Base-by-base conservation (phyloP, 2,888 invertebrate genomes). In the Drosophila monieri region DNA sequence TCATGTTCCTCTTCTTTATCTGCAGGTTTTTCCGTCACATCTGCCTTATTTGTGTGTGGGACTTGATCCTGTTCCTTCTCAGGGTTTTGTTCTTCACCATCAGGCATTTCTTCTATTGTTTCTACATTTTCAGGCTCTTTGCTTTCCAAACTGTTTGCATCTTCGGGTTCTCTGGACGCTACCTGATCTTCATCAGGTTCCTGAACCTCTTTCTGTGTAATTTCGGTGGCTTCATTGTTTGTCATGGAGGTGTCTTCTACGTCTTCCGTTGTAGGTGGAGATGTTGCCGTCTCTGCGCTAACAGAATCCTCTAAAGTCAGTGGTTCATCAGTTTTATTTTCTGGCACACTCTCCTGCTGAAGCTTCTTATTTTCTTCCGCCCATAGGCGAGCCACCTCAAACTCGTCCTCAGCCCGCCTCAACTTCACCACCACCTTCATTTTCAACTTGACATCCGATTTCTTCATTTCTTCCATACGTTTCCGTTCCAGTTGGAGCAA, bases 371-470 rank as follows among this genome's bases (percentile, higher is more conserved):
- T 9, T 2, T 61, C 23, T 12, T 87, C 78, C 8, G 87, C 32
- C 80, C 90, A 84, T 27, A 77, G 71, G 3, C 88, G 90, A 0
- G 89, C 90, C 43, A 80, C 80, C 6, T 89, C 85, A 53, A 74
- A 89, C 10, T 88, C 85, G 0, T 87, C 85, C 43, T 91, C 91
- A 0, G 89, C 89, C 8, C 88, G 88, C 23, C 76, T 76, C 23
- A 91, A 58, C 9, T 80, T 77, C 9, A 91, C 80, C 15, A 72
- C 46, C 39, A 89, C 86, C 57, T 88, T 83, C 83, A 85, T 90
- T 66, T 91, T 91, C 3, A 91, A 67, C 54, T 91, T 91, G 14
- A 74, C 55, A 76, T 91, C 91, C n/a, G 77, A 89, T 5, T 79
- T 84, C 52, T 90, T 91, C 27, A 88, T 74, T 48, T 91, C 90